phyloP scores from a whole-genome alignment of 2,113 vertebrate species.

The Mus pahari region DNA sequence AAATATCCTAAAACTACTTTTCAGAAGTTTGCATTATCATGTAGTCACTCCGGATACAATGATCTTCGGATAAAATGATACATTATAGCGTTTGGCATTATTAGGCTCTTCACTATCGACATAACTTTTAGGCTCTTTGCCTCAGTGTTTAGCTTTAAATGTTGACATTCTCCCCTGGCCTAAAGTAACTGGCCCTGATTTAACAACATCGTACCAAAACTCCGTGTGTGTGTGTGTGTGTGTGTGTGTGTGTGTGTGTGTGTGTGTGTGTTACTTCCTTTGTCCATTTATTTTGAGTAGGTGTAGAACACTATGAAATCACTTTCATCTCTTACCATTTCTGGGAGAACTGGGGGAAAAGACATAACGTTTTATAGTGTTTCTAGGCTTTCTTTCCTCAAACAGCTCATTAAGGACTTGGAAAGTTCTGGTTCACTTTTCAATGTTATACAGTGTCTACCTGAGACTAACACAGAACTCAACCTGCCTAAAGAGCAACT shows the following conservation, averaged over 20 bases:
- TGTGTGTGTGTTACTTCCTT: neutral
- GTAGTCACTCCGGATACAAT: neutral
- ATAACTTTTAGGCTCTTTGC: neutral
- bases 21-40: neutral
- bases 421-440: neutral
- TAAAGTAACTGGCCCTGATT: neutral
- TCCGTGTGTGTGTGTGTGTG: neutral
- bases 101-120: neutral
- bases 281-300: slow-evolving; percentile 24
- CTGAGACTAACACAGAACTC: neutral
- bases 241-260: neutral
- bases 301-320: slow-evolving; percentile 44
- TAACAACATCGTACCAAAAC: neutral
- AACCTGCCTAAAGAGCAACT: slow-evolving; percentile 23
- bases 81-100: slow-evolving; percentile 12
- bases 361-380: neutral
- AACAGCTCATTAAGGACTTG: neutral
- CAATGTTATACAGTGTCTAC: neutral
- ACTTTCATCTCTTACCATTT: neutral
- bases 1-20: neutral
- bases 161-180: neutral
- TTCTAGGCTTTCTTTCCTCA: neutral
- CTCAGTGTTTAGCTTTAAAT: neutral
- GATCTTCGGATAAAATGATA: neutral
- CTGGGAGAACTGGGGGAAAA: neutral